Conservation (phyloP, 2,888 invertebrate genomes). For the Hydroisotoma schaefferi region DNA sequence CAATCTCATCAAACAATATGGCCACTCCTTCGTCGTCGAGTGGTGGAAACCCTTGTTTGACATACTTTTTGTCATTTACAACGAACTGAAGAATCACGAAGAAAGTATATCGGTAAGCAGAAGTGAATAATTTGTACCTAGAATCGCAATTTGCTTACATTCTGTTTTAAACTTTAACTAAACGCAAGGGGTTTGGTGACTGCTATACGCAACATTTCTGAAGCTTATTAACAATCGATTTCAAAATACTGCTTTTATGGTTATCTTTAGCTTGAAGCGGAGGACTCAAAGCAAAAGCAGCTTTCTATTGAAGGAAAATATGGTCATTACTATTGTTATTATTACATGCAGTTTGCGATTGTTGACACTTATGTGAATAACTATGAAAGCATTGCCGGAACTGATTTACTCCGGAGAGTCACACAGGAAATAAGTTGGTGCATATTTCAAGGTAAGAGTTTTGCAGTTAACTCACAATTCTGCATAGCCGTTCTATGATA, state of each 20-base stretch:
- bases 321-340: constrained; percentile 43
- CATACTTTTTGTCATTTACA: constrained; percentile 34
- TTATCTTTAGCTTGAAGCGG: background rate
- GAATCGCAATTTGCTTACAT: too few species aligned
- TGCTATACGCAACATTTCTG: background rate
- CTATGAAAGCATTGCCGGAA: constrained; percentile 25
- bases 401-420: constrained; percentile 29
- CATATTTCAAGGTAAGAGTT: constrained; percentile 38
- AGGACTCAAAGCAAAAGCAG: too few species aligned
- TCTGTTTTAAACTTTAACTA: background rate
- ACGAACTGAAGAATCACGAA: constrained; percentile 27
- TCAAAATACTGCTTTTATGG: background rate
- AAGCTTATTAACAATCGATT: background rate
- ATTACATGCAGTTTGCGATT: constrained; percentile 45
- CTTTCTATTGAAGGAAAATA: constrained; percentile 31
- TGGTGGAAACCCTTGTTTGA: constrained; percentile 41
- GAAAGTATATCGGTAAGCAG: constrained; percentile 29
- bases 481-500: background rate
- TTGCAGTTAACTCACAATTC: background rate
- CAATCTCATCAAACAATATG: constrained; percentile 37
- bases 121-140: background rate
- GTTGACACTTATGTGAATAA: constrained; percentile 35
- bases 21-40: constrained; percentile 24
- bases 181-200: background rate
- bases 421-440: constrained; percentile 36